Evolutionary conservation across 2,113 vertebrate genomes (phyloP), one percentile per base, ranked within the genome.

Genomic region (Sarotherodon lohbergeri): DNA sequence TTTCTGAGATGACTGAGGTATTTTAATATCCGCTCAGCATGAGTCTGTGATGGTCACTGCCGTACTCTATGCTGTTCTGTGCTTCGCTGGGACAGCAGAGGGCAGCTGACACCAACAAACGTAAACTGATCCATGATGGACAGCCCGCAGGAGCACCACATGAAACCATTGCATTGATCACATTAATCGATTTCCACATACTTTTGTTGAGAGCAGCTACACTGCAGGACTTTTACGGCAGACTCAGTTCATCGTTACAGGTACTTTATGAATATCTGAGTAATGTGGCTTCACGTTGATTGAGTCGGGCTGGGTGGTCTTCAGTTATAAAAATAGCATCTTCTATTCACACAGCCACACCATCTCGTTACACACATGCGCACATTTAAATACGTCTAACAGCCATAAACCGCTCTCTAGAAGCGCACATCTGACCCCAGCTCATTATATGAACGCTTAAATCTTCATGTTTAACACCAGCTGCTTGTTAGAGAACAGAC

Each of bases 41-140:
- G 68, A 17, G 0, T 17, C 22, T 73, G 13, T 17, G 8, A 6
- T 46, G 41, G 66, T 24, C 22, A 73, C 39, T 73, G 22, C 3
- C 0, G 0, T 27, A 0, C 0, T 73, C 13, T 46, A 27, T 0
- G 41, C 68, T 3, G 22, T 17, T 16, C 0, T 46, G 22, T 27
- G 22, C 13, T 61, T 3, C 0, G 9, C 9, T 43, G 66, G 13
- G 41, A 16, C 41, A 46, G 1, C 39, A 27, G 68, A 13, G 63
- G 63, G 63, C 63, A 68, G 63, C 19, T n/a, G 19, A 10, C 13
- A 0, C 68, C 68, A 73, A 46, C 8, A 46, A 24, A 2, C 4
- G 13, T 5, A 43, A 43, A 73, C 22, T 11, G 22, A 73, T 73
- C 41, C 41, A 27, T 46, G 5, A 6, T 46, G 0, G 8, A 46